Base-by-base conservation (phyloP, 2,113 vertebrate genomes). In the Bucco capensis region DNA sequence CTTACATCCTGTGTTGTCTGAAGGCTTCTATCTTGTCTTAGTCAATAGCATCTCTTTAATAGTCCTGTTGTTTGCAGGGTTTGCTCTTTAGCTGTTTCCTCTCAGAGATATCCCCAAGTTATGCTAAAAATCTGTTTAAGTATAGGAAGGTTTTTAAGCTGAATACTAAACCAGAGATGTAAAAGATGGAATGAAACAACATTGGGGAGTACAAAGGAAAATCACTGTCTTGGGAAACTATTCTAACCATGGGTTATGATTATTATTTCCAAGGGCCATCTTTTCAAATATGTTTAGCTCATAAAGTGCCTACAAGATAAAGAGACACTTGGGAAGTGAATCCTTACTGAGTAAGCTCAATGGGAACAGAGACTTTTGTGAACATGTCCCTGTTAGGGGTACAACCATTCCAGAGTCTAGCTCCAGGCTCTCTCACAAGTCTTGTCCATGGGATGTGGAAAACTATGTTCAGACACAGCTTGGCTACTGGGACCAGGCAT, bases 361-460 rank as follows among this genome's bases (percentile, higher is more conserved):
- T 0, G 3, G 30, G 25, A 76, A 37, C 24, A 64, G 38, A 60
- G 28, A 8, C 37, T 42, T 62, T 53, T 44, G 38, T 49, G 38
- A 86, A 31, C 0, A 3, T 19, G 27, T n/a, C 19, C 3, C 12
- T 23, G 0, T 12, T 4, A 40, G 30, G 35, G 38, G 28, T 8
- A 6, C 9, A 66, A 38, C 8, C 12, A 33, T 33, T 54, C 7
- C 53, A 79, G 38, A 25, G 53, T 15, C 46, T 9, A 33, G 5
- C 22, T 57, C 37, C 31, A 58, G 56, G 62, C 23, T 78, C 18
- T 14, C 61, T 67, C 8, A 10, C 17, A 14, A 50, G 16, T 16
- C 38, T 37, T 56, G 37, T 40, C 81, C 31, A 0, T 12, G 46
- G 31, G 37, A 40, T 22, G 49, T 13, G 37, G 53, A 53, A 19